Evolutionary conservation across 2,888 invertebrate genomes (phyloP).

Genomic region (Melieria crassipennis): DNA sequence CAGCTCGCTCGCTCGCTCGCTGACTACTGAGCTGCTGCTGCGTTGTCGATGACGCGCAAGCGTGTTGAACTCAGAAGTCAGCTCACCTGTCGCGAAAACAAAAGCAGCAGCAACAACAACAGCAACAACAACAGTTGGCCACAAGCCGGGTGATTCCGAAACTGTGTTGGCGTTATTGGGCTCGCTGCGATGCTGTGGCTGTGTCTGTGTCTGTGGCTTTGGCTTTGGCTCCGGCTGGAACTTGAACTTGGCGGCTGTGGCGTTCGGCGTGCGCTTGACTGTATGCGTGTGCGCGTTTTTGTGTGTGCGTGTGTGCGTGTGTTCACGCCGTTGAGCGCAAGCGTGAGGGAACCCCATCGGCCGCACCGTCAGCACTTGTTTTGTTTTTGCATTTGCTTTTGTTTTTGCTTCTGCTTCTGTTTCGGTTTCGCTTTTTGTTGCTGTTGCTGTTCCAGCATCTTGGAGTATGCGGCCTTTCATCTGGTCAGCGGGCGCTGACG

Average conservation of each 20-base stretch:
- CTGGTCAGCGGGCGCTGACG: background rate
- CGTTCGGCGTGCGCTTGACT: conserved; percentile 20
- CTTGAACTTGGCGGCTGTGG: conserved; percentile 43
- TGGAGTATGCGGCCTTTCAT: conserved; percentile 39
- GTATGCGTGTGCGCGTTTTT: background rate
- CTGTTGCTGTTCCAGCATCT: conserved; percentile 22
- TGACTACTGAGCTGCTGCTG: background rate
- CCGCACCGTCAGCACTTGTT: conserved; percentile 21
- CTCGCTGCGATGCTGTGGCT: too few relatives aligned
- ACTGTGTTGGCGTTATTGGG: conserved; percentile 18
- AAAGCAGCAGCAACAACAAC: conserved; percentile 15
- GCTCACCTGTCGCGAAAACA: conserved; percentile 12
- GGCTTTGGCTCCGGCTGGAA: conserved; percentile 17
- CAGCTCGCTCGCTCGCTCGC: conserved; percentile 11
- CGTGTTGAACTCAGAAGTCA: conserved; percentile 23
- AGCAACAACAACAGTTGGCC: conserved; percentile 8
- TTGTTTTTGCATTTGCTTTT: conserved; percentile 9
- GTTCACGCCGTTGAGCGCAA: conserved; percentile 8
- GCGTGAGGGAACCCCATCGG: conserved; percentile 44
- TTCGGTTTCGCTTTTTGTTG: conserved; percentile 11
- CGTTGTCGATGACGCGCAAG: conserved; percentile 36
- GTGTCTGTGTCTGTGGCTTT: background rate
- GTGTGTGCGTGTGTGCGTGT: too few relatives aligned
- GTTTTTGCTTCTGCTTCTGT: conserved; percentile 1
- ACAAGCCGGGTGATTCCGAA: conserved; percentile 19